Evolutionary conservation across 2,113 vertebrate species (phyloP), one percentile per base, ranked within the genome.

Genomic region (Mus spicilegus): DNA sequence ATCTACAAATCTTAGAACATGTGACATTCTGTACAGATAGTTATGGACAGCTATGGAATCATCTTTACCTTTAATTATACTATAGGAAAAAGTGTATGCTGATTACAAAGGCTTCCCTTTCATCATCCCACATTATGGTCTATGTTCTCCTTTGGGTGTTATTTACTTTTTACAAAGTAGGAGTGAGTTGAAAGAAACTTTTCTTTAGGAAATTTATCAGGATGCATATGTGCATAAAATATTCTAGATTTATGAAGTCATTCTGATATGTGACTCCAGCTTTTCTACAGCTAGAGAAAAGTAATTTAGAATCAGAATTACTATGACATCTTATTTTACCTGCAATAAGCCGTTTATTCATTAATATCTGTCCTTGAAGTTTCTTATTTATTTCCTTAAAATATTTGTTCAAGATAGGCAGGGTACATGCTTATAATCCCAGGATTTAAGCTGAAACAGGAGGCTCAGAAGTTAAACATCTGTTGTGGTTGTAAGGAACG

Each of bases 271-370:
- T 12, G 10, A 49, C n/a, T 95, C 8, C 17, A 42, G 12, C 17
- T 95, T 95, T 92, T 72, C 22, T 87, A 91, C 39, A 77, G 33
- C 20, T 91, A 81, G 73, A 87, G 8, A 87, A 87, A 51, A 72
- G 76, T 46, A 67, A 39, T 24, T n/a, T 95, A 11, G 30, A 81
- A 39, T 16, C 58, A 84, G 16, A 12, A 14, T 88, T 36, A 56
- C 54, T 10, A 70, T 51, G 54, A 42, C 26, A 69, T 69, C 58
- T 78, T 58, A 65, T 90, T 56, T 26, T n/a, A 5, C 0, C 24
- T 13, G 22, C 42, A 36, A 24, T 17, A 54, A 92, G 24, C 28
- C 36, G 56, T 7, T 10, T 82, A 4, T 46, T 17, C 10, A 82
- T 82, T 95, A 54, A 90, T 30, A 75, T 73, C 4, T 84, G 24